Evolutionary conservation across 2,888 invertebrate species (phyloP).

Genomic region (Drosophila phalerata): DNA sequence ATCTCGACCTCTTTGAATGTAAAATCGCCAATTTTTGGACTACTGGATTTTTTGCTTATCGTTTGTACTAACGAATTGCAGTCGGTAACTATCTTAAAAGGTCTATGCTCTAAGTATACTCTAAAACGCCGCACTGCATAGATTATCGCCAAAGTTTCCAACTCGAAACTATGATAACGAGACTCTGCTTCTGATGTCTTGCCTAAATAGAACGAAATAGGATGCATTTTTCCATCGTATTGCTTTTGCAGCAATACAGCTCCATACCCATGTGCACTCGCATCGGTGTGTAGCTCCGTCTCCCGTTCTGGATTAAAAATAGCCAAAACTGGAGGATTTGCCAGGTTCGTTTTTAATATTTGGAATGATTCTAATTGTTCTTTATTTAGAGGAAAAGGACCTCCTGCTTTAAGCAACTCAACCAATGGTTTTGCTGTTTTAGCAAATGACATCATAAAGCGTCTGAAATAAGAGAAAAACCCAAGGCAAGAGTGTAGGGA

Average conservation of each 20-base stretch:
- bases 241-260: slow-evolving; percentile 3
- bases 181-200: background rate
- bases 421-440: slow-evolving; percentile 1
- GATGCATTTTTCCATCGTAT: slow-evolving; percentile 7
- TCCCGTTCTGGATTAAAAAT: slow-evolving; percentile 5
- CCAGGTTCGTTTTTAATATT: background rate
- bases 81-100: background rate
- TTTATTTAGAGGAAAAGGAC: background rate
- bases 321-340: background rate
- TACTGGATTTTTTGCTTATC: background rate
- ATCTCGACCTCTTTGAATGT: too few species aligned
- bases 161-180: slow-evolving; percentile 1
- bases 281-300: slow-evolving; percentile 1
- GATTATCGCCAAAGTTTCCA: slow-evolving; percentile 1
- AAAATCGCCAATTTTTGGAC: too few species aligned
- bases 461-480: slow-evolving; percentile 8
- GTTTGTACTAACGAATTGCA: background rate
- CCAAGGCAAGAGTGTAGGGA: background rate
- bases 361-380: background rate
- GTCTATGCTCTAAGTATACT: background rate
- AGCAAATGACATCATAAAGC: background rate
- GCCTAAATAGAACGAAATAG: background rate
- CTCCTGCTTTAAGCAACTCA: background rate
- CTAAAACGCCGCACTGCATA: background rate
- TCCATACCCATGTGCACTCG: slow-evolving; percentile 5